A percentile compares a stretch with the other conserved stretches of the same genome.
phyloP scores from a whole-genome alignment of 2,888 invertebrate genomes.

The Psylliodes chrysocephalus region DNA sequence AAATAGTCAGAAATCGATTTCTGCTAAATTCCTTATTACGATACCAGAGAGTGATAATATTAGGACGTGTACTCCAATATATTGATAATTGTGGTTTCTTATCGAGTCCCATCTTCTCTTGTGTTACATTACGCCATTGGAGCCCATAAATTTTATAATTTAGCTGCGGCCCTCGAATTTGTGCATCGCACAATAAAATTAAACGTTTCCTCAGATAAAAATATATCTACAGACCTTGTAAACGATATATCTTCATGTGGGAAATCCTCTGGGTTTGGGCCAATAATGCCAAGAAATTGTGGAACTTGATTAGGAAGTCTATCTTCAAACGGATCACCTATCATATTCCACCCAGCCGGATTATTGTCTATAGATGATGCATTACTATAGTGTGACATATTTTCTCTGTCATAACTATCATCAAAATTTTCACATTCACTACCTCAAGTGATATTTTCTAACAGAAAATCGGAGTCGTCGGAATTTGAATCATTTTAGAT shows the following conservation, averaged over 20 bases:
- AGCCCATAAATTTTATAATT: conserved; percentile 6
- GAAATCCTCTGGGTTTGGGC: conserved; percentile 6
- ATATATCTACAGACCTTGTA: conserved; percentile 6
- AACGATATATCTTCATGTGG: background rate
- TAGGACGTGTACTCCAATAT: background rate
- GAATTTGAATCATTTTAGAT: background rate
- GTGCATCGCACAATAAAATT: background rate
- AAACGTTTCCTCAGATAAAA: background rate
- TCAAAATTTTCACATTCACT: background rate
- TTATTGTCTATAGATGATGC: background rate
- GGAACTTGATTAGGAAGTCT: background rate
- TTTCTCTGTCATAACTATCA: background rate
- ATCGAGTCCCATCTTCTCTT: background rate
- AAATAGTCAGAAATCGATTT: background rate
- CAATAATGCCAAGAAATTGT: conserved; percentile 5
- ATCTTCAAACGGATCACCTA: conserved; percentile 4
- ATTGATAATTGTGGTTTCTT: background rate
- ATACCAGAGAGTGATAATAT: background rate
- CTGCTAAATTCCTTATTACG: background rate
- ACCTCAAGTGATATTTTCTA: background rate
- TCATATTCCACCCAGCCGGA: background rate
- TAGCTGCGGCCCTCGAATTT: background rate
- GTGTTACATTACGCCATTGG: background rate
- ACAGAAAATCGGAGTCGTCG: background rate
- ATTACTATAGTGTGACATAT: background rate